Base-by-base conservation (phyloP, 2,797 vertebrate genomes). In the Oreortyx pictus region DNA sequence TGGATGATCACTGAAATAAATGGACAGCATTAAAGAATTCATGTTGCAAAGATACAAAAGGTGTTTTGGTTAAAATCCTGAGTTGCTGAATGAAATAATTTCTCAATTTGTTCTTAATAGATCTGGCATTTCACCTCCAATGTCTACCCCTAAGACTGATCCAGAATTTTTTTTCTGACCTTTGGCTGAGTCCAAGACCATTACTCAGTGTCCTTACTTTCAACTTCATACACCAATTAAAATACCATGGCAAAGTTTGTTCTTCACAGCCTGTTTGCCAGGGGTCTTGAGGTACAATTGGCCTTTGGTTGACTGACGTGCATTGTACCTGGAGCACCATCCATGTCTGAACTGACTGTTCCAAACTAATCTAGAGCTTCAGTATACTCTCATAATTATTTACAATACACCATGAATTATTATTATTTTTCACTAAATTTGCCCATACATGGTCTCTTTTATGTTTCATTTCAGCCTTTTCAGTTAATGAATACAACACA, bases 341-440 rank as follows among this genome's bases (percentile, higher is more conserved):
- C 6, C 74, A 29, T 56, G 27, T 59, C 50, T 81, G 19, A 27
- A 12, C 4, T 25, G 17, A 7, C 6, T 49, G 37, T 41, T 4
- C 15, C 68, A 11, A 86, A 14, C 14, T 81, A 47, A 73, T 56
- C 23, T 27, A 52, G 64, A 37, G 3, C 9, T 82, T 43, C 61
- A 22, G 37, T 2, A 0, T 9, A 23, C 4, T 78, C 1, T 77
- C n/a, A 13, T 10, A 11, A 6, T 18, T 80, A 3, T 68, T 62
- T 72, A 39, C 9, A 41, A 22, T 24, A 41, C 10, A 50, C 22
- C 60, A 47, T 39, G 16, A 72, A 50, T 49, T 65, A 57, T 68
- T 49, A 37, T 50, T 6, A 35, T 22, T 2, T 46, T 27, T 52
- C 18, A 11, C 35, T 62, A 27, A 75, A 67, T 61, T 60, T 78